Evolutionary conservation across 2,113 vertebrate genomes (phyloP).

Genomic region (Neogale vison): DNA sequence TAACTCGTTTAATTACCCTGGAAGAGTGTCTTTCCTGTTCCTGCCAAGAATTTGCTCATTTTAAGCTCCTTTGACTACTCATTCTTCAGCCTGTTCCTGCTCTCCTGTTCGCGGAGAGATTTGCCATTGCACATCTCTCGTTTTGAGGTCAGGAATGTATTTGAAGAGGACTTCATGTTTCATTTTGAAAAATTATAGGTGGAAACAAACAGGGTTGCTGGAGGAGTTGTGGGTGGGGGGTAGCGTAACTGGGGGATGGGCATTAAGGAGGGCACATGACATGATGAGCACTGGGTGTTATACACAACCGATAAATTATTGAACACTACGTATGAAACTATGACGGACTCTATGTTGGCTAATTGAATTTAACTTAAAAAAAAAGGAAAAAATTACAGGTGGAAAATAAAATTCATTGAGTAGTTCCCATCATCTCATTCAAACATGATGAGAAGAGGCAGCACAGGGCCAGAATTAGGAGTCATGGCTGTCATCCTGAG

Average conservation of each 20-base stretch:
- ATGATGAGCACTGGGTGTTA: not conserved
- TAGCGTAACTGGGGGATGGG: not conserved
- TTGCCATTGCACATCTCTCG: not conserved
- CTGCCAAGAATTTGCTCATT: not conserved
- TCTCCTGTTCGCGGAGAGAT: not conserved
- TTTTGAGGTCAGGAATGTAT: not conserved
- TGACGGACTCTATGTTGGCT: not conserved
- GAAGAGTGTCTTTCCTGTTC: slow-evolving; percentile 1
- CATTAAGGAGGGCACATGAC: not conserved
- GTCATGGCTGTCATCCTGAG: not conserved
- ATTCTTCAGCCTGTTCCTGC: not conserved
- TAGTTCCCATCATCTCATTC: not conserved
- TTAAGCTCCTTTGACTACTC: not conserved
- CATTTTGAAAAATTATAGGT: not conserved
- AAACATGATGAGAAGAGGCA: not conserved
- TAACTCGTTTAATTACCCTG: not conserved
- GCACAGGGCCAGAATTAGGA: not conserved
- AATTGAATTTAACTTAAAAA: not conserved
- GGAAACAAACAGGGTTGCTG: not conserved
- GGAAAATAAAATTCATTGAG: not conserved
- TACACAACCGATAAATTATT: not conserved
- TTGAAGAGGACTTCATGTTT: not conserved
- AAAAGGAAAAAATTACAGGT: not conserved
- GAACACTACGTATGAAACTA: not conserved
- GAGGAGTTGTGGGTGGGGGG: too few relatives aligned